Percentiles rank a stretch among this genome's conserved stretches.
Evolutionary conservation across 2,888 invertebrate genomes (phyloP).

Genomic region (Leptinotarsa peninsularis): DNA sequence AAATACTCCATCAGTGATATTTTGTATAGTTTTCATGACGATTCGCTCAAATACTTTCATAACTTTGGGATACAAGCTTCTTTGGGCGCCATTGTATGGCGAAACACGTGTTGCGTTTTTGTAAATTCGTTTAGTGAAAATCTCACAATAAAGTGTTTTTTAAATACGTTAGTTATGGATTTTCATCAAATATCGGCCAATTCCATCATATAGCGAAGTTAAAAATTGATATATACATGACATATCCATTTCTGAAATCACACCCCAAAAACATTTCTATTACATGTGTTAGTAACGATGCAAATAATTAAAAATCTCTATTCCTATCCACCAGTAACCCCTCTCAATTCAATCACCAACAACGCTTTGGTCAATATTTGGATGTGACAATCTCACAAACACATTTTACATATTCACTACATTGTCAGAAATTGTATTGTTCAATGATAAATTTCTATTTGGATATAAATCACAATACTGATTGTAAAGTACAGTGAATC

Average conservation of each 20-base stretch:
- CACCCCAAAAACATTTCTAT: neutral
- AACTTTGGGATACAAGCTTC: no score
- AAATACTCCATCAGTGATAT: no score
- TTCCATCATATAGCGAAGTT: no score
- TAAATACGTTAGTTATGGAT: no score
- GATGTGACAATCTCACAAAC: conserved; percentile 16
- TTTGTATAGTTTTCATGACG: no score
- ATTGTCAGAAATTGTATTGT: conserved; percentile 14
- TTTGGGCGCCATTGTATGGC: no score
- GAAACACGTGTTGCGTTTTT: no score
- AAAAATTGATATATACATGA: neutral
- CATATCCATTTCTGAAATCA: neutral
- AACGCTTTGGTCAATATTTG: conserved; percentile 9
- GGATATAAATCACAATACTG: conserved; percentile 13
- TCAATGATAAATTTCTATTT: conserved; percentile 10
- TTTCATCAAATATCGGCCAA: no score
- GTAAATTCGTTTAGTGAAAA: no score
- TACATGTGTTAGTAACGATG: neutral
- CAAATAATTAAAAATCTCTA: conserved; percentile 6
- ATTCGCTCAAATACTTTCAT: no score
- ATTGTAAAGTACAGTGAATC: neutral
- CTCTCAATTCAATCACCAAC: conserved; percentile 4
- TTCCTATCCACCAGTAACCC: neutral
- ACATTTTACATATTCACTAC: conserved; percentile 19
- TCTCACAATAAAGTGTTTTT: no score